Evolutionary conservation across 2,888 invertebrate species (phyloP).

Genomic region (Yponomeuta evonymella): DNA sequence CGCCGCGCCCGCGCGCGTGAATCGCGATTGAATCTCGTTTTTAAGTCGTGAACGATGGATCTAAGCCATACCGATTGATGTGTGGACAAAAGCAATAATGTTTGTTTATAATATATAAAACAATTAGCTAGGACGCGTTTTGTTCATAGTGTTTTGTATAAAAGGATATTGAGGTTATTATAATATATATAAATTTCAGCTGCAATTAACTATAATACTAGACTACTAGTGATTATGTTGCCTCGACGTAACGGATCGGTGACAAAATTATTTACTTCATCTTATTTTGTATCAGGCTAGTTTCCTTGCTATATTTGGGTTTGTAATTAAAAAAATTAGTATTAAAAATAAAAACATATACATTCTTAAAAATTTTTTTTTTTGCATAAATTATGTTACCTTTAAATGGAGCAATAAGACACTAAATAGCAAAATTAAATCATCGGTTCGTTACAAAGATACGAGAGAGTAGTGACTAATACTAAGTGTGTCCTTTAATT

Average conservation of each 20-base stretch:
- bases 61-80: too few species aligned
- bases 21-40: too few species aligned
- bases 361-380: not conserved
- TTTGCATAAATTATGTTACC: too few species aligned
- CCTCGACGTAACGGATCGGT: not conserved
- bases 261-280: not conserved
- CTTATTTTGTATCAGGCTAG: not conserved
- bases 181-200: not conserved
- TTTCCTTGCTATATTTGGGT: not conserved
- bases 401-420: not conserved
- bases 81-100: too few species aligned
- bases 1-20: too few species aligned
- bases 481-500: constrained; percentile 42
- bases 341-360: not conserved
- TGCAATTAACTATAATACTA: too few species aligned
- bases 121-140: too few species aligned
- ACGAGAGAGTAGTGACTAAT: constrained; percentile 44
- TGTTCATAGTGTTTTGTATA: not conserved
- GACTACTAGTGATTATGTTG: not conserved
- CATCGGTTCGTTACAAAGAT: constrained; percentile 35
- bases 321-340: not conserved
- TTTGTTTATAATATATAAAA: too few species aligned
- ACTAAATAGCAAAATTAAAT: not conserved
- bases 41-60: too few species aligned
- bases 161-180: not conserved